These are phyloP conservation scores for Micronycteris hirsuta DNA, from an alignment of 2,113 vertebrate species.

Conservation along the genomic window DNA sequence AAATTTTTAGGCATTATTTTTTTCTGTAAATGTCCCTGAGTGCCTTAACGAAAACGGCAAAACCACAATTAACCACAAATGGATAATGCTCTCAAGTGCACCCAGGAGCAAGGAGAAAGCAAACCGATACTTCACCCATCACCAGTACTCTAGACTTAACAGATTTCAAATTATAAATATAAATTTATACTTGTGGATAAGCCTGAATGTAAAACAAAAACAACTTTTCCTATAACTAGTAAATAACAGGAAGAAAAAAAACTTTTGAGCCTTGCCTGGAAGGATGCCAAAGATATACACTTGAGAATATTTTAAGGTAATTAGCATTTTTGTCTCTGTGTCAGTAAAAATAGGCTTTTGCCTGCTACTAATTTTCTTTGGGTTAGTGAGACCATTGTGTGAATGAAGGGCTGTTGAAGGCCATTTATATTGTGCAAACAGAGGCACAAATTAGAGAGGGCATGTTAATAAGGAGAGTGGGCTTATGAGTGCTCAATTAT, in stretches of 20 bases:
- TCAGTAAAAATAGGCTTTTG: conserved; percentile 75
- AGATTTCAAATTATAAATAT: conserved; percentile 36
- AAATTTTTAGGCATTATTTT: background rate
- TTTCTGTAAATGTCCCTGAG: background rate
- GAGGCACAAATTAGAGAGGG: conserved; percentile 69
- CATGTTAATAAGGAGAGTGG: conserved; percentile 71
- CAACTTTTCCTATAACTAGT: conserved; percentile 31
- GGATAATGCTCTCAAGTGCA: background rate
- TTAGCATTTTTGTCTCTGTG: conserved; percentile 78
- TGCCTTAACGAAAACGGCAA: background rate
- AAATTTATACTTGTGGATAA: background rate
- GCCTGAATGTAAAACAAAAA: conserved; percentile 37
- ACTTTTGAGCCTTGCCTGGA: conserved; percentile 67
- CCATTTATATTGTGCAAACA: conserved; percentile 75
- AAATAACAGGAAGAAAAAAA: conserved; percentile 28
- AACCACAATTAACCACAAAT: conserved; percentile 14
- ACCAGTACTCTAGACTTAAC: background rate
- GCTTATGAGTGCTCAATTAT: conserved; percentile 69
- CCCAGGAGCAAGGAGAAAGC: background rate
- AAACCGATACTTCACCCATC: background rate
- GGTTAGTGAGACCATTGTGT: conserved; percentile 72
- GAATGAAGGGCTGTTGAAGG: conserved; percentile 70
- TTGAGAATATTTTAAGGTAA: conserved; percentile 77
- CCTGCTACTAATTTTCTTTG: conserved; percentile 77
- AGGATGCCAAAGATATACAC: conserved; percentile 68